Evolutionary conservation across 1,140 invertebrate genomes (phyloP), one percentile per base, ranked within the genome.

Genomic region (Leucophenga varia): DNA sequence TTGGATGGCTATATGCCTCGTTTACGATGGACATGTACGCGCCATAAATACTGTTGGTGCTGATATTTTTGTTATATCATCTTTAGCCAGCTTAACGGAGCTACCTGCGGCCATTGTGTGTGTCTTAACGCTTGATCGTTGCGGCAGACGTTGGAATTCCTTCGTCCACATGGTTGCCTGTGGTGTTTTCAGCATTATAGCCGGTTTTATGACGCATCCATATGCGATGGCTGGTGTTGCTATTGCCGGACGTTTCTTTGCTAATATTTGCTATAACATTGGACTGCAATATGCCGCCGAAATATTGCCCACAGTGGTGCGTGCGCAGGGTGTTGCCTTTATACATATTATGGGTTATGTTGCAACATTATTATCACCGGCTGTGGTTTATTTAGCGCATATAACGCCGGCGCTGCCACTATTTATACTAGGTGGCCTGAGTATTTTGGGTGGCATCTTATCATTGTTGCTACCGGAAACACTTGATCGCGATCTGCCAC

Each of bases 221-320:
- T 78, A 80, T 20, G 80, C 81, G 4, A 82, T 86, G 51, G 85
- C 87, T 0, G 78, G 80, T 0, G 68, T 90, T 5, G 90, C 89
- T 1, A 87, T 94, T 54, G 73, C 87, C 12, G 90, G 90, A 1
- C 77, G 91, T 19, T 90, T 93, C 54, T 86, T 85, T 49, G 85
- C 93, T 12, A 93, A 92, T 55, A 90, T 91, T 21, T 88, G 89
- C 0, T 93, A 92, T 71, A 93, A 93, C 68, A 93, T 93, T 42
- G 90, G 90, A 0, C 79, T 94, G 0, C 91, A 93, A 60, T 93
- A 91, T 75, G 90, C 89, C 0, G 89, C 91, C 1, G 91, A 94
- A 71, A 73, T 94, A 0, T 69, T 94, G 9, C 91, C 91, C 1
- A 93, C 91, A 0, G 90, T 92, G 1, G 88, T 93, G 0, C 72